A percentile compares a stretch with the other conserved stretches of the same genome.
These are phyloP conservation scores for Linepithema humile DNA, from an alignment of 1,140 invertebrate genomes.

Conservation along the genomic window DNA sequence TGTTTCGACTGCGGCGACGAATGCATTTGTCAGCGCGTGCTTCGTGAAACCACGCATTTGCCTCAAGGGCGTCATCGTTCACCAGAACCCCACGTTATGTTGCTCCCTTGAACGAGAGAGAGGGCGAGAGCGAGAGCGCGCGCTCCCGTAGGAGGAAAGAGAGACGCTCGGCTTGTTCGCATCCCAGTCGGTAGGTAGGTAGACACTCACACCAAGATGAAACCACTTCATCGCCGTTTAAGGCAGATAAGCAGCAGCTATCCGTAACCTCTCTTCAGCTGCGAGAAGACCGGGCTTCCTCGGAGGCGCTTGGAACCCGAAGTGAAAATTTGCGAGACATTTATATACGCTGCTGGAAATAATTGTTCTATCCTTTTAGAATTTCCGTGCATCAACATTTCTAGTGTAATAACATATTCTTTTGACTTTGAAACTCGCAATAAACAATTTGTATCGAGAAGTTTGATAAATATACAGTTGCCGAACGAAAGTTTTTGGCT, in stretches of 20 bases:
- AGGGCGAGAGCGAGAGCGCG: conserved; percentile 34
- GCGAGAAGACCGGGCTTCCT: conserved; percentile 41
- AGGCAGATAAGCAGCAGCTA: conserved; percentile 59
- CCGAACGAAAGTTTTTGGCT: too few relatives aligned
- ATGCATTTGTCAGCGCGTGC: conserved; percentile 65
- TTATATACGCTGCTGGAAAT: conserved; percentile 46
- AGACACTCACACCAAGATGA: conserved; percentile 56
- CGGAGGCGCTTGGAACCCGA: conserved; percentile 31
- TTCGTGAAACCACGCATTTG: conserved; percentile 64
- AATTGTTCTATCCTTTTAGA: conserved; percentile 28
- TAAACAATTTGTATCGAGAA: not conserved
- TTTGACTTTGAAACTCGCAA: not conserved
- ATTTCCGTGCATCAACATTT: conserved; percentile 25
- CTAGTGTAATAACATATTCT: not conserved
- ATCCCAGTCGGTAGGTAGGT: conserved; percentile 43
- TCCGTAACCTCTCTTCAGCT: conserved; percentile 60
- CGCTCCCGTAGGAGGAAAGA: conserved; percentile 18
- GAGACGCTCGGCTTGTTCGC: conserved; percentile 38
- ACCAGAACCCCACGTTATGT: conserved; percentile 51
- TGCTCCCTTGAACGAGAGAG: conserved; percentile 46
- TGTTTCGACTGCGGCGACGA: conserved; percentile 64
- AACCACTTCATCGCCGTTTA: conserved; percentile 63
- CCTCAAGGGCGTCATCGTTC: conserved; percentile 66
- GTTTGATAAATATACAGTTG: not conserved
- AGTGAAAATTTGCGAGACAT: conserved; percentile 57